Conservation (phyloP, 1,140 invertebrate species). For the Caenorhabditis inopinata region DNA sequence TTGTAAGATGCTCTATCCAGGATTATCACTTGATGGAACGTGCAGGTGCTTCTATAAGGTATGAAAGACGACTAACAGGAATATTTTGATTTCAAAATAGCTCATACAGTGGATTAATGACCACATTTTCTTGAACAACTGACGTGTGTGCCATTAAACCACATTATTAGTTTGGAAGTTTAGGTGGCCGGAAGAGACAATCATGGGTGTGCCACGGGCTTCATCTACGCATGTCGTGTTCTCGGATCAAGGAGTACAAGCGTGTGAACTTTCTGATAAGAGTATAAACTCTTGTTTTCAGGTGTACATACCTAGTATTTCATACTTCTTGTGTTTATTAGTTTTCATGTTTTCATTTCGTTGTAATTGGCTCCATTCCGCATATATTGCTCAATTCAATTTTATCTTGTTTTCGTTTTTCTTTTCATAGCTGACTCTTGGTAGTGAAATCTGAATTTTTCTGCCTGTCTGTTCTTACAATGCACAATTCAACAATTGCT, state of each 20-base stretch:
- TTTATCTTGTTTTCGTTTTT: too few relatives aligned
- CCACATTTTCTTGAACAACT: not conserved
- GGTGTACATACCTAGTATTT: not conserved
- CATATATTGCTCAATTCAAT: too few relatives aligned
- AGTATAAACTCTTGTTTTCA: not conserved
- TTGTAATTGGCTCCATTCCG: too few relatives aligned
- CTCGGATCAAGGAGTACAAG: slow-evolving; percentile 17
- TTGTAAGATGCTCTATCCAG: slow-evolving; percentile 54
- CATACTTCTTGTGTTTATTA: not conserved
- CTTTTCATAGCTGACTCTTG: too few relatives aligned
- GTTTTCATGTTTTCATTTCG: too few relatives aligned
- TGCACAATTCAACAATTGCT: too few relatives aligned
- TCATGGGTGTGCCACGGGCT: slow-evolving; percentile 58
- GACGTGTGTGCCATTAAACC: not conserved
- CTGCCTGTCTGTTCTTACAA: not conserved
- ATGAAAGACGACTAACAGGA: not conserved
- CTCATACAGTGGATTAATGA: not conserved
- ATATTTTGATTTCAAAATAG: not conserved
- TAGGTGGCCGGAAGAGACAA: slow-evolving; percentile 57
- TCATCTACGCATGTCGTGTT: slow-evolving; percentile 57
- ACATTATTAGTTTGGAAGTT: slow-evolving; percentile 1
- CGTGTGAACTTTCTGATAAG: not conserved
- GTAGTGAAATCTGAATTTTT: not conserved
- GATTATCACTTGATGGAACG: slow-evolving; percentile 51
- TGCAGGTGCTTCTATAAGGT: slow-evolving; percentile 59